Evolutionary conservation across 2,113 vertebrate genomes (phyloP), one percentile per base, ranked within the genome.

Genomic region (Syngnathus floridae): DNA sequence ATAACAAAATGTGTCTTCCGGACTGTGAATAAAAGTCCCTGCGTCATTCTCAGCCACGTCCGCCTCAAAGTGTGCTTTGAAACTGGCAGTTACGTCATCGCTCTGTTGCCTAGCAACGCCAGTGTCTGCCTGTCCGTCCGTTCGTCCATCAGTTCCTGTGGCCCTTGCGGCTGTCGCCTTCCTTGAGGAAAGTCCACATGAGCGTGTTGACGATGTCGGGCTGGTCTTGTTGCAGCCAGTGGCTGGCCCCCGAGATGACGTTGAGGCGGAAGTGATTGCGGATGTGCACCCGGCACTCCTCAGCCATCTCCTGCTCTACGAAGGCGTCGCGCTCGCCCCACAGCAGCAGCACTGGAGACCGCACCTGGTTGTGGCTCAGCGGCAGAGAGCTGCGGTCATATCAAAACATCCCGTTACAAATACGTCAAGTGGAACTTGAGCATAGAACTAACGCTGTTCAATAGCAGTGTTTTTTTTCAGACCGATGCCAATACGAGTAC

Each of bases 161-260:
- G 81, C 89, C 91, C 88, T 92, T 94, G 60, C 92, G 90, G 67
- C 91, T 91, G 78, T 90, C 91, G 72, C 95, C 93, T 87, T 98
- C 95, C 82, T 96, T 96, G 68, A 99, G 90, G 90, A 99, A 99
- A 75, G 93, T 98, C 96, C 96, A 98, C 89, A 98, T 98, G 87
- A 99, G 89, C 74, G 93, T 95, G 89, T 99, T 99, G 61, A 99
- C 95, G 52, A 96, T 94, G 61, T 99, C 93, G 7, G 97, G 95
- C 87, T 97, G 95, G 88, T 99, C 95, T 88, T 99, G 95, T 85
- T 99, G 96, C 81, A 99, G 93, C 96, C 96, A 98, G 31, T 99
- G 96, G 60, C 96, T 96, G 67, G 94, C 94, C 65, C 95, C 93
- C 16, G 95, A 96, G 75, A 99, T 92, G 82, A 98, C 92, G 79